Conservation (phyloP, 2,113 vertebrate genomes). For the Pelmatolapia mariae region DNA sequence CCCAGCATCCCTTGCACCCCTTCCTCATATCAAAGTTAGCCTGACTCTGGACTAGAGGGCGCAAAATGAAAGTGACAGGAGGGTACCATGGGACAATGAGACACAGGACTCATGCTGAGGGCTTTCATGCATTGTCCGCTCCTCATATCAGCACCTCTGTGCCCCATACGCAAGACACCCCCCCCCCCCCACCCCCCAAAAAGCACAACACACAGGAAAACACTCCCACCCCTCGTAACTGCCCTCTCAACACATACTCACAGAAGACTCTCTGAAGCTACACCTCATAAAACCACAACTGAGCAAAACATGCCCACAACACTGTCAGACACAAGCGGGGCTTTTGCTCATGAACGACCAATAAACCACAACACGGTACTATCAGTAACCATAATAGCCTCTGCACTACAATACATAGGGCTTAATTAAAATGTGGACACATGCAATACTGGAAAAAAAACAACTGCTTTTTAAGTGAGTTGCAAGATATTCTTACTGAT, state of each 20-base stretch:
- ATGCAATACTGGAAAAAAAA: background rate
- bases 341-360: slow-evolving; percentile 20
- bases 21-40: slow-evolving; percentile 75
- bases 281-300: slow-evolving; percentile 46
- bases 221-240: background rate
- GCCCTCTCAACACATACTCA: background rate
- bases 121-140: slow-evolving; percentile 76
- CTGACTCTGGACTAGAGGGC: slow-evolving; percentile 71
- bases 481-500: background rate
- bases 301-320: slow-evolving; percentile 38
- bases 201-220: slow-evolving; percentile 56
- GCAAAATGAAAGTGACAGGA: slow-evolving; percentile 83
- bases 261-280: slow-evolving; percentile 3
- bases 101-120: slow-evolving; percentile 75
- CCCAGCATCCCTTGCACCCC: slow-evolving; percentile 60
- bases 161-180: slow-evolving; percentile 47
- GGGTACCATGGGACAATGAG: slow-evolving; percentile 75
- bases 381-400: background rate
- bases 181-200: background rate
- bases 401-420: background rate
- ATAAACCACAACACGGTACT: slow-evolving; percentile 12
- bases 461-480: background rate
- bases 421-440: background rate
- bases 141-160: slow-evolving; percentile 74
- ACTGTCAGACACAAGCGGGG: slow-evolving; percentile 12